These are phyloP conservation scores for Orchesella cincta DNA, from an alignment of 1,140 invertebrate genomes.

Conservation along the genomic window DNA sequence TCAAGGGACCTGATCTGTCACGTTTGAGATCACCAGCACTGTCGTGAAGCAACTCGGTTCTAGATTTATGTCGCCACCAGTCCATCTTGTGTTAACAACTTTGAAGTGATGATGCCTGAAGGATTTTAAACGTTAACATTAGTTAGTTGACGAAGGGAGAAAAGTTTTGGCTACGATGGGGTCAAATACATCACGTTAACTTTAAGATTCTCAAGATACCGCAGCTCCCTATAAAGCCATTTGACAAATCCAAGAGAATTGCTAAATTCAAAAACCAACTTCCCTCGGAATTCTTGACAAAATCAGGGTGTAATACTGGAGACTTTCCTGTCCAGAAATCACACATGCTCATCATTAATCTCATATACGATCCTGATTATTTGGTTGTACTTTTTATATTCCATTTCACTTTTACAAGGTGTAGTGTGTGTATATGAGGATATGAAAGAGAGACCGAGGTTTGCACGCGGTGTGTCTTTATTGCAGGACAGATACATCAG, in stretches of 20 bases:
- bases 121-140: no score
- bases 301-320: slow-evolving; percentile 30
- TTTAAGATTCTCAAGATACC: slow-evolving; percentile 33
- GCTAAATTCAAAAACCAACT: slow-evolving; percentile 37
- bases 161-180: no score
- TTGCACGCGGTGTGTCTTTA: no score
- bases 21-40: slow-evolving; percentile 18
- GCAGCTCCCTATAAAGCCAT: slow-evolving; percentile 33
- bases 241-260: background rate
- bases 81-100: slow-evolving; percentile 36
- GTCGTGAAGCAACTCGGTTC: slow-evolving; percentile 18
- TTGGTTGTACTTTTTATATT: no score
- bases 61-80: background rate
- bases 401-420: no score
- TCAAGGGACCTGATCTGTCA: slow-evolving; percentile 36
- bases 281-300: slow-evolving; percentile 26
- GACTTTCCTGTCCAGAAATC: background rate
- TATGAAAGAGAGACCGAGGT: no score
- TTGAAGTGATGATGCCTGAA: slow-evolving; percentile 36
- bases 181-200: no score
- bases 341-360: slow-evolving; percentile 33
- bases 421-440: no score
- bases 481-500: no score
- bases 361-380: no score
- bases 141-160: no score